Percentiles rank a stretch among this genome's conserved stretches.
phyloP scores from a whole-genome alignment of 2,113 vertebrate species.

The Boulengerochromis microlepis region DNA sequence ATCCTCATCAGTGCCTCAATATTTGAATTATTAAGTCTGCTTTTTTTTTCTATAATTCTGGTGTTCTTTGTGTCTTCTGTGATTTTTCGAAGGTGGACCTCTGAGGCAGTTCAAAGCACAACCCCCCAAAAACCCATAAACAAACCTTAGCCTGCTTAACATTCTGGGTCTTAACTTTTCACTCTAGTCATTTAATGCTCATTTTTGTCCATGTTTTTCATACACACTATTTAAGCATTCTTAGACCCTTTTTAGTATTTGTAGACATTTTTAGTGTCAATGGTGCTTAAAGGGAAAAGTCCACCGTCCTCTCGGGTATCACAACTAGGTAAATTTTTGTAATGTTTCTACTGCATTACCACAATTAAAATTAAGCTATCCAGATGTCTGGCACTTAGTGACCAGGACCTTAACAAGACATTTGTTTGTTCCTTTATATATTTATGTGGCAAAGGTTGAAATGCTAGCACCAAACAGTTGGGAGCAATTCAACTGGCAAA shows the following conservation, averaged over 20 bases:
- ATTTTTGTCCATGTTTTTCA: background rate
- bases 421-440: background rate
- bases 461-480: background rate
- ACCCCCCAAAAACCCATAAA: background rate
- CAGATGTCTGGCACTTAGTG: background rate
- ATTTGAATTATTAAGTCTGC: background rate
- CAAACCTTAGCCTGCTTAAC: background rate
- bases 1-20: background rate
- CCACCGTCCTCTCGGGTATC: background rate
- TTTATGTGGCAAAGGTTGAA: background rate
- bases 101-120: background rate
- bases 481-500: background rate
- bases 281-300: background rate
- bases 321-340: background rate
- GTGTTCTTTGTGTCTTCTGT: background rate
- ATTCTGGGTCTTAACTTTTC: background rate
- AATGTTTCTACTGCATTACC: background rate
- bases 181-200: background rate
- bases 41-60: background rate
- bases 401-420: fast-evolving
- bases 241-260: background rate
- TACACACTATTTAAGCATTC: background rate
- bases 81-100: background rate
- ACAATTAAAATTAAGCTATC: background rate
- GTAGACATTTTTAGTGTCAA: background rate